A percentile compares a stretch with the other conserved stretches of the same genome.
Evolutionary conservation across 2,888 invertebrate species (phyloP).

Genomic region (Eueremaeus valkanovi): DNA sequence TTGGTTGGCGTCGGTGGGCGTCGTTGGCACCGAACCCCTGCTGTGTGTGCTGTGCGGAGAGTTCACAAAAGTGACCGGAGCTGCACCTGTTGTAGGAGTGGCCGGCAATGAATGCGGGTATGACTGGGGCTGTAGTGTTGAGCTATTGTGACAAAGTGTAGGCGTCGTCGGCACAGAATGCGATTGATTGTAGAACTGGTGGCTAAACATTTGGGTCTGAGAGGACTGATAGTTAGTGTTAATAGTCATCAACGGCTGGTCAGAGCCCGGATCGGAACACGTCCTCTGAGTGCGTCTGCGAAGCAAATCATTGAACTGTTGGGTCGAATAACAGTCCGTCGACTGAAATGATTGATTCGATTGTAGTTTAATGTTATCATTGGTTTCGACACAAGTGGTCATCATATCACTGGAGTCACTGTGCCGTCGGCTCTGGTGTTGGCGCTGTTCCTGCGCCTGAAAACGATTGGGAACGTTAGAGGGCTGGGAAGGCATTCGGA

Average conservation of each 20-base stretch:
- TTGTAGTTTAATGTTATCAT: neutral
- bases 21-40: neutral
- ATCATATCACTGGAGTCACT: constrained; percentile 33
- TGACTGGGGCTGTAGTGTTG: constrained; percentile 27
- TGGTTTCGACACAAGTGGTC: neutral
- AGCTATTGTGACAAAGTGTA: constrained; percentile 31
- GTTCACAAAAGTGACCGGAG: neutral
- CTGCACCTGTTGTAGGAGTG: constrained; percentile 20
- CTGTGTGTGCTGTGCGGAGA: neutral
- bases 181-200: constrained; percentile 35
- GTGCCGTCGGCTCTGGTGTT: constrained; percentile 32
- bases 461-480: neutral
- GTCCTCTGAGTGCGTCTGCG: constrained; percentile 23
- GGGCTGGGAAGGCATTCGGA: constrained; percentile 44
- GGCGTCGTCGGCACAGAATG: constrained; percentile 43
- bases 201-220: neutral
- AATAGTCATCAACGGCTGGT: constrained; percentile 23
- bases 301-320: constrained; percentile 36
- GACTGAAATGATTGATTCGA: neutral
- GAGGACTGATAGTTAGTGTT: constrained; percentile 28
- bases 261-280: constrained; percentile 31
- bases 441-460: neutral
- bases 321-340: neutral
- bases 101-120: constrained; percentile 39
- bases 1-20: constrained; percentile 34